A percentile compares a stretch with the other conserved stretches of the same genome.
Evolutionary conservation across 1,140 invertebrate genomes (phyloP).

Genomic region (Drosophila guanche): DNA sequence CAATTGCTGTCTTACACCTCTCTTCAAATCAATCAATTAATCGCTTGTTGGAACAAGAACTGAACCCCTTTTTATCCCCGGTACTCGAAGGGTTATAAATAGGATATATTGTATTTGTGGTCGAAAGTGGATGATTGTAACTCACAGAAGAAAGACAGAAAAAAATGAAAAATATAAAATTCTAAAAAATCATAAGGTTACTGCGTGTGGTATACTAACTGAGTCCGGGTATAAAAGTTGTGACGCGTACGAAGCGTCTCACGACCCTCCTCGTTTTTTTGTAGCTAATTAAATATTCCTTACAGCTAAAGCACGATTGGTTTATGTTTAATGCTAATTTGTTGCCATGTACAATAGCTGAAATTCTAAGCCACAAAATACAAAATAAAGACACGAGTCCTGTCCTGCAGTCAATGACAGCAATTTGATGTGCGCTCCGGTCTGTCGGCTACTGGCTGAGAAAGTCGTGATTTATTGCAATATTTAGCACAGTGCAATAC

Average conservation of each 20-base stretch:
- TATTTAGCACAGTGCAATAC: constrained; percentile 33
- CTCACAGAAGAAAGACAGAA: too few relatives aligned
- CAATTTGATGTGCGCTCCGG: constrained; percentile 38
- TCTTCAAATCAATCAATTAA: constrained; percentile 36
- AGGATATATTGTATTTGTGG: too few relatives aligned
- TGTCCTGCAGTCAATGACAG: constrained; percentile 71
- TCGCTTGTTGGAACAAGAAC: not conserved
- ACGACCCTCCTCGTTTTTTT: not conserved
- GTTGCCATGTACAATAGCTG: constrained; percentile 54
- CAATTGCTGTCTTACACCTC: constrained; percentile 57
- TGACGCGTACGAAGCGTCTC: too few relatives aligned
- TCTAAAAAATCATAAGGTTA: too few relatives aligned
- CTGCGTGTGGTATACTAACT: too few relatives aligned
- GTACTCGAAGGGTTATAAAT: too few relatives aligned
- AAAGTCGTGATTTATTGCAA: constrained; percentile 47
- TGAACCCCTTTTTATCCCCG: constrained; percentile 17
- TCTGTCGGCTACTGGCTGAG: constrained; percentile 12
- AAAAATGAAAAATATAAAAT: too few relatives aligned
- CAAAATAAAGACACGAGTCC: constrained; percentile 66
- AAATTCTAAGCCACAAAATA: constrained; percentile 64
- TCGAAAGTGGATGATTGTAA: too few relatives aligned
- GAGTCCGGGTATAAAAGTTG: too few relatives aligned
- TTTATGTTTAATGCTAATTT: constrained; percentile 72
- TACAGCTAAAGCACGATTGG: constrained; percentile 73
- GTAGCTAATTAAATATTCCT: constrained; percentile 68